phyloP scores from a whole-genome alignment of 2,113 vertebrate species.

The Nymphicus hollandicus region DNA sequence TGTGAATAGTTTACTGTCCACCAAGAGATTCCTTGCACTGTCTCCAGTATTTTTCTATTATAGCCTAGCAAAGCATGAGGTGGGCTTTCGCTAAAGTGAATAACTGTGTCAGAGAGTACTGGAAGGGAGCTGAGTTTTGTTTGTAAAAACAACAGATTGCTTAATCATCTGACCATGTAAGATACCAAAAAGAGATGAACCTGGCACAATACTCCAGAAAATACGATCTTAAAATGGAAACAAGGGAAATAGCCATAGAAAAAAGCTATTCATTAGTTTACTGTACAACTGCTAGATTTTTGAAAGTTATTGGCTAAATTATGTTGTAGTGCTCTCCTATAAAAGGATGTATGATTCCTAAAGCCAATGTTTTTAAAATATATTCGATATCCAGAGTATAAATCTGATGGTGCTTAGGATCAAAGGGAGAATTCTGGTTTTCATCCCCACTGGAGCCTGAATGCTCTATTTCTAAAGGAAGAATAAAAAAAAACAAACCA shows the following conservation, averaged over 20 bases:
- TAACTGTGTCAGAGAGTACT: background rate
- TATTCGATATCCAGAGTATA: background rate
- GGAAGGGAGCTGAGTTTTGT: background rate
- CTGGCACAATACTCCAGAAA: background rate
- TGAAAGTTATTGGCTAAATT: background rate
- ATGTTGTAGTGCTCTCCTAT: background rate
- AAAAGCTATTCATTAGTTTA: background rate
- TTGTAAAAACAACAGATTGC: background rate
- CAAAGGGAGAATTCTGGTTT: background rate
- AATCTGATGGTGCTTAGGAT: background rate
- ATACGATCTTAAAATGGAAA: background rate
- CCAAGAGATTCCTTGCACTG: background rate
- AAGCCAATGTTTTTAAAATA: background rate
- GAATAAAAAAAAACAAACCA: background rate
- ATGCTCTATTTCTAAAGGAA: background rate
- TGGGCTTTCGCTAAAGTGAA: background rate
- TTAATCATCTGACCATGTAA: background rate
- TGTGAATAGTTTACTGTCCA: background rate
- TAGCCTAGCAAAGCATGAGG: background rate
- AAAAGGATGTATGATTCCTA: background rate
- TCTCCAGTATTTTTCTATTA: background rate
- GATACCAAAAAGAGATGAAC: background rate
- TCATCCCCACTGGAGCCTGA: background rate
- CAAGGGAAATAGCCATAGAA: background rate
- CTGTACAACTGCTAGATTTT: background rate